phyloP scores from a whole-genome alignment of 1,140 invertebrate genomes.

The Yoshiicerus persimilis region DNA sequence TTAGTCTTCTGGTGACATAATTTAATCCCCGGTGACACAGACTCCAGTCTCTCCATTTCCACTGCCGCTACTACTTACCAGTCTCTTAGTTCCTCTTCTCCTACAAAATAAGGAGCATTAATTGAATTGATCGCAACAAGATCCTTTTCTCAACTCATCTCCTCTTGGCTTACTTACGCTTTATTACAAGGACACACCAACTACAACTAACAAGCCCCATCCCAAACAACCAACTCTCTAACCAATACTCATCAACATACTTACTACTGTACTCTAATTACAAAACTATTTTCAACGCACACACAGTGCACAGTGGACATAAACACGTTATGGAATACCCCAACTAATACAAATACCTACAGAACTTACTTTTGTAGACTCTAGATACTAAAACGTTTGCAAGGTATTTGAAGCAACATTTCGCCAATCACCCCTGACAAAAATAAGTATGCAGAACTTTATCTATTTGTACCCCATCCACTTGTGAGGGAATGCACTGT shows the following conservation, averaged over 20 bases:
- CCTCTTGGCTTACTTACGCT: not conserved
- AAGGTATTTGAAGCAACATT: too few species aligned
- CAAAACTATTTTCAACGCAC: too few species aligned
- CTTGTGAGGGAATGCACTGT: not conserved
- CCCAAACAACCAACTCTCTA: not conserved
- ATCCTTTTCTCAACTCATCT: constrained; percentile 13
- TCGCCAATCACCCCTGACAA: not conserved
- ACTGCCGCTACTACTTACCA: not conserved
- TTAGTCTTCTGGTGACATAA: constrained; percentile 20
- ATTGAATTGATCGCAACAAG: constrained; percentile 19
- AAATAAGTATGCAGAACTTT: not conserved
- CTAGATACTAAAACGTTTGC: too few species aligned
- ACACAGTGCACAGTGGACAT: too few species aligned
- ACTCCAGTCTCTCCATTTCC: not conserved
- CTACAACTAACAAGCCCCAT: not conserved
- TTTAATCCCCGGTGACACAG: constrained; percentile 21
- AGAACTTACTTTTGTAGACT: too few species aligned
- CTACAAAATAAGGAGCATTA: not conserved
- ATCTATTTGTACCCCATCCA: not conserved
- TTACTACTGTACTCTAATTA: too few species aligned
- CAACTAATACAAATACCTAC: too few species aligned
- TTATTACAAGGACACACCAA: not conserved
- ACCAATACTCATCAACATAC: not conserved
- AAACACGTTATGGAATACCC: too few species aligned
- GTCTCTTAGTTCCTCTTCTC: not conserved